phyloP scores from a whole-genome alignment of 2,888 invertebrate species.

The Lordiphosa andalusiaca region DNA sequence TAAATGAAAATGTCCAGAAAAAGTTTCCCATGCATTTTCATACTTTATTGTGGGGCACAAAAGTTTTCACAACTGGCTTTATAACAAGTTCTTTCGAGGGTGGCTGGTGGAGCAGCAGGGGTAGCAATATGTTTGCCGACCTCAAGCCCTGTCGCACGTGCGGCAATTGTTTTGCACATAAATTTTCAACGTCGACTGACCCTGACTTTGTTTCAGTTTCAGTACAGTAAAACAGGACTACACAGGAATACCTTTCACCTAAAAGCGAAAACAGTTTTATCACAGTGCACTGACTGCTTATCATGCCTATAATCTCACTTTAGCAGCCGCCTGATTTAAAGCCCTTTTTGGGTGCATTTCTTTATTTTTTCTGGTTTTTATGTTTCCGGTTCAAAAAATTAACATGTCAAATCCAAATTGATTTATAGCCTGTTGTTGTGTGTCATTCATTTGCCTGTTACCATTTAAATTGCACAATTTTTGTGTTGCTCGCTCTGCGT shows the following conservation, averaged over 20 bases:
- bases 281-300: no score
- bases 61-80: constrained; percentile 40
- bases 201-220: constrained; percentile 2
- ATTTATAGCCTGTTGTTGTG: constrained; percentile 46
- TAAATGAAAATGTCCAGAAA: constrained; percentile 28
- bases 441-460: constrained; percentile 38
- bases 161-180: constrained; percentile 37
- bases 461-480: constrained; percentile 43
- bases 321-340: background rate
- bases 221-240: background rate
- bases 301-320: no score
- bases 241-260: no score
- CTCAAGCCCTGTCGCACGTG: constrained; percentile 32
- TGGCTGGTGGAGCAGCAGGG: no score
- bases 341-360: constrained; percentile 16
- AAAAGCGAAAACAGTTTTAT: no score
- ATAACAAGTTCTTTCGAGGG: constrained; percentile 23
- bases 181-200: constrained; percentile 13
- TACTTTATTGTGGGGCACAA: background rate
- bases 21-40: constrained; percentile 30
- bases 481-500: constrained; percentile 22
- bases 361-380: constrained; percentile 5
- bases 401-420: constrained; percentile 61
- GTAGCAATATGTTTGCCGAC: constrained; percentile 8
- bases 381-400: constrained; percentile 40